A percentile compares a stretch with the other conserved stretches of the same genome.
Evolutionary conservation across 2,797 vertebrate genomes (phyloP).

Genomic region (Simalia tracyae): DNA sequence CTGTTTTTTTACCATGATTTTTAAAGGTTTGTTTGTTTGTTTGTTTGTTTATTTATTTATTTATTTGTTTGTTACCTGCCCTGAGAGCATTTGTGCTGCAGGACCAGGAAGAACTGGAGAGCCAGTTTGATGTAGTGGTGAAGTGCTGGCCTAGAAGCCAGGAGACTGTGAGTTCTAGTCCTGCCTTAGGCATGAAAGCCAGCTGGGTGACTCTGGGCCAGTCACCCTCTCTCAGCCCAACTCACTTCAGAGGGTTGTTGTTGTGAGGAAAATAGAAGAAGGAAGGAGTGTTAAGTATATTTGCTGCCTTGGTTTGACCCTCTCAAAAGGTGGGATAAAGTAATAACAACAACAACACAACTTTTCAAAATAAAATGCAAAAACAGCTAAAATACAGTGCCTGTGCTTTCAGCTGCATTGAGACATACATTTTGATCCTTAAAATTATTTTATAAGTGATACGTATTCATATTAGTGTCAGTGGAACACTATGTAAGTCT

Average conservation of each 20-base stretch:
- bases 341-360: neutral
- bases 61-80: neutral
- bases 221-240: neutral
- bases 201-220: neutral
- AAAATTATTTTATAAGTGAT: neutral
- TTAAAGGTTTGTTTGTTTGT: neutral
- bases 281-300: neutral
- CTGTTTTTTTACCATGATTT: neutral
- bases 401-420: neutral
- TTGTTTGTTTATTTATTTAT: neutral
- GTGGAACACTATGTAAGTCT: neutral
- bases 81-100: neutral
- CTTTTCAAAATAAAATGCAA: neutral
- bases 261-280: neutral
- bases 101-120: neutral
- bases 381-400: neutral
- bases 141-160: neutral
- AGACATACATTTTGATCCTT: neutral
- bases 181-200: neutral
- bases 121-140: neutral
- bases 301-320: neutral
- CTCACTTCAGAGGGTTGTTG: neutral
- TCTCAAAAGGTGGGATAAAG: neutral
- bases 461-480: neutral
- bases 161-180: neutral